Base-by-base conservation (phyloP, 2,888 invertebrate species). In the Drosophila fungiperda region DNA sequence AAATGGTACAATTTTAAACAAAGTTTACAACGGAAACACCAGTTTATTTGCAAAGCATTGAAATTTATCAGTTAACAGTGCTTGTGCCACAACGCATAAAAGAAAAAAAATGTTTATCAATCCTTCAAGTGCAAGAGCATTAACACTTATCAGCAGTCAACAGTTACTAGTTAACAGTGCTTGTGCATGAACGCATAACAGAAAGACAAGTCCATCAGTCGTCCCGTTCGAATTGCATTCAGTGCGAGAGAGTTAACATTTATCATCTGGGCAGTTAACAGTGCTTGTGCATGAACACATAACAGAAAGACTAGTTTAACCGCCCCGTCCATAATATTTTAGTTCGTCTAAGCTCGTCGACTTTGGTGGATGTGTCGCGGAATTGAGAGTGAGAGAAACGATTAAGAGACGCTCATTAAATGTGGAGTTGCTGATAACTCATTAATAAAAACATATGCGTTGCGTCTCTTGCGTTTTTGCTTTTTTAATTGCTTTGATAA, bases 401-500 rank as follows among this genome's bases (percentile, higher is more conserved):
- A 1, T 29, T 20, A 15, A 6, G 29, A 57, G 4, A 50, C 55
- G 35, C 23, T 20, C 12, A 42, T 38, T 9, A 62, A 20, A 40
- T 57, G 40, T 76, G 64, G 45, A 68, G 72, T 68, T 67, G 55
- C 38, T 57, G 55, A 78, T 75, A 75, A 49, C 53, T 68, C 64
- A 71, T 65, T 79, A 79, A 75, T 72, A 62, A 65, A 40, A 59
- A 75, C 55, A 53, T 57, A 52, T 64, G 36, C 49, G 61, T 65
- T 64, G 36, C 49, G 61, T 65, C 69, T 80, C 61, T 69, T 64
- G 42, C 54, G 66, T 62, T 73, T 80, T 59, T 69, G 76, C 68
- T 68, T 50, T 69, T 42, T 67, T 73, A 69, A 80, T 80, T 69
- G 32, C 45, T 65, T 64, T 69, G 76, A 75, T 76, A 64, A 62